phyloP scores from a whole-genome alignment of 2,888 invertebrate species.

The Pyrrhia umbra region DNA sequence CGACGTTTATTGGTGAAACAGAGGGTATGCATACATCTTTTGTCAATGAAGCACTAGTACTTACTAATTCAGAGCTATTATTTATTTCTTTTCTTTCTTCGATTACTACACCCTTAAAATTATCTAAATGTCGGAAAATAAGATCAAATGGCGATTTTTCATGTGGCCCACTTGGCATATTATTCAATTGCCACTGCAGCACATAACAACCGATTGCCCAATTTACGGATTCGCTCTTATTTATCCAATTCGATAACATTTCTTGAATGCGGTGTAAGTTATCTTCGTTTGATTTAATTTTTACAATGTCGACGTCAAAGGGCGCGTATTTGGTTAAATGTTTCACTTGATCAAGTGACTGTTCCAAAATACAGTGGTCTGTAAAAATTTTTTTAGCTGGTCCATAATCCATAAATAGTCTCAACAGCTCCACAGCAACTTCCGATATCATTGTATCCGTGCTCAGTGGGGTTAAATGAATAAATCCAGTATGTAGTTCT shows the following conservation, averaged over 20 bases:
- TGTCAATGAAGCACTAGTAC: not conserved
- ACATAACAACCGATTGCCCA: slow-evolving; percentile 42
- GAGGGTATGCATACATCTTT: no score
- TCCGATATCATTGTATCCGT: slow-evolving; percentile 3
- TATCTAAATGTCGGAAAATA: slow-evolving; percentile 18
- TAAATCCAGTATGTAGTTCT: slow-evolving; percentile 29
- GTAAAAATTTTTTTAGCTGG: slow-evolving; percentile 32
- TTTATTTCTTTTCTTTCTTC: not conserved
- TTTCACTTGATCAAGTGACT: slow-evolving; percentile 24
- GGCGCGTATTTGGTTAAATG: slow-evolving; percentile 16
- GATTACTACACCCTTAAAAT: not conserved
- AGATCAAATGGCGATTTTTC: slow-evolving; percentile 1
- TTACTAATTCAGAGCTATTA: not conserved
- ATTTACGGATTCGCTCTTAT: not conserved
- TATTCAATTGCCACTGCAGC: slow-evolving; percentile 32
- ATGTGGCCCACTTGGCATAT: not conserved
- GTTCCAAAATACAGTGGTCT: not conserved
- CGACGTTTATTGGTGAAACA: not conserved
- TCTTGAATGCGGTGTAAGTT: not conserved
- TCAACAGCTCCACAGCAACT: slow-evolving; percentile 31
- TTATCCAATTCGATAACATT: slow-evolving; percentile 21
- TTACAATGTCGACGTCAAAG: slow-evolving; percentile 4
- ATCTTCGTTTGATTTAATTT: not conserved
- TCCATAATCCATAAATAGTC: slow-evolving; percentile 53
- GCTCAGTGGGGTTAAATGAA: slow-evolving; percentile 42